Evolutionary conservation across 2,888 invertebrate genomes (phyloP), one percentile per base, ranked within the genome.

Genomic region (Scaptomyza polygonia): DNA sequence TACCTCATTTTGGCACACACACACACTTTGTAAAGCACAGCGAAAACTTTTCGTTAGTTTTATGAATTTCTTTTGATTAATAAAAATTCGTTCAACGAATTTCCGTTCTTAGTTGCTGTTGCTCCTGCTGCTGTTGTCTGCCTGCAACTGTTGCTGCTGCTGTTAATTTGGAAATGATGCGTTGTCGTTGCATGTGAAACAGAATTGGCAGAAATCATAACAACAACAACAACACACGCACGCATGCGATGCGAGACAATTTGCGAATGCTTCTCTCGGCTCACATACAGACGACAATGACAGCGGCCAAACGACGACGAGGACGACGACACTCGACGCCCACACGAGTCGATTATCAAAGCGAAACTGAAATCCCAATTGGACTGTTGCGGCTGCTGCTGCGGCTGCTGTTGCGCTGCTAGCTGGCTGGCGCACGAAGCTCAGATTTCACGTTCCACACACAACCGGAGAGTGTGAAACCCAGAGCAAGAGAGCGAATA

Each of bases 401-500:
- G 77, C 66, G 53, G 58, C 40, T 67, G 75, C 58, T 53, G 63
- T 63, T 58, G 71, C 74, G 74, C 66, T 71, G 74, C 64, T 32
- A 36, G 45, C 61, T 63, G 72, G 39, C 61, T 64, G 74, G 82
- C 80, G 80, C 80, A 81, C 82, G 78, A 79, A 81, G 80, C 84
- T 82, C 82, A 78, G 82, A 84, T 84, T 82, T 81, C 69, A 76
- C 18, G 64, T 67, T 84, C 82, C 81, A 80, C 84, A 55, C 40
- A 12, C 36, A 36, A 21, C 21, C n/a, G n/a, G 9, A 21, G 9
- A 34, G 6, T 21, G 27, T 30, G 25, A 43, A 62, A 30, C 11
- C 29, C 8, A 29, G 44, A 7, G 44, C 6, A n/a, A 16, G 42
- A 54, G 72, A 29, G 51, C 29, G 43, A 63, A 77, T 75, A 39